phyloP scores from a whole-genome alignment of 2,113 vertebrate species.

The Microcebus tavaratra region DNA sequence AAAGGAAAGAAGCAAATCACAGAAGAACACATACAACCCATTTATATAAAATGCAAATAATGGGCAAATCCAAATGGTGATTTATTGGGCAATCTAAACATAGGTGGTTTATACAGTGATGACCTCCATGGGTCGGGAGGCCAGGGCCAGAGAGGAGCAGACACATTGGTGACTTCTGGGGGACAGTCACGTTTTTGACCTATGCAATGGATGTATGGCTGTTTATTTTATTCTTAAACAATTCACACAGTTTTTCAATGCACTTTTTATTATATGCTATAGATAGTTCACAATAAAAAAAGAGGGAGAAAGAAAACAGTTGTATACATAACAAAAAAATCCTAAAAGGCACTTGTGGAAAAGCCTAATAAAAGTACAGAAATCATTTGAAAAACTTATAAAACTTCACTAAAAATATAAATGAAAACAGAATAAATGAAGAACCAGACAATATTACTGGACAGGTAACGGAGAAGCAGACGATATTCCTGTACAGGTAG shows the following conservation, averaged over 20 bases:
- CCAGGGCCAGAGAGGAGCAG: too few species aligned
- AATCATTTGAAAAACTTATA: not conserved
- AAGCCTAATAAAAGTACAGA: not conserved
- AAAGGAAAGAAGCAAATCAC: not conserved
- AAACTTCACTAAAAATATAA: not conserved
- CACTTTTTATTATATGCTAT: not conserved
- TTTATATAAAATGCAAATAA: not conserved
- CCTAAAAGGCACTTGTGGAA: not conserved
- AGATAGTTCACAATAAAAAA: not conserved
- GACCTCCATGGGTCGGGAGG: not conserved
- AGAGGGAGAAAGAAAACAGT: not conserved
- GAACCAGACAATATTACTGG: too few species aligned
- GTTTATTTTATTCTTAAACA: not conserved
- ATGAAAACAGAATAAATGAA: not conserved
- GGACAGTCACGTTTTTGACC: too few species aligned
- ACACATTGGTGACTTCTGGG: not conserved
- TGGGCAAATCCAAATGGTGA: not conserved
- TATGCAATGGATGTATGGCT: not conserved
- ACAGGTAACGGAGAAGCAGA: not conserved
- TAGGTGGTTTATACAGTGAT: not conserved
- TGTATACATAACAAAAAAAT: not conserved
- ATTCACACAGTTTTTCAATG: not conserved
- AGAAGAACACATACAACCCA: too few species aligned
- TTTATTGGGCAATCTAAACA: too few species aligned
- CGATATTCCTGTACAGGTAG: not conserved